Conservation (phyloP, 2,113 vertebrate genomes). For the Etheostoma cragini region DNA sequence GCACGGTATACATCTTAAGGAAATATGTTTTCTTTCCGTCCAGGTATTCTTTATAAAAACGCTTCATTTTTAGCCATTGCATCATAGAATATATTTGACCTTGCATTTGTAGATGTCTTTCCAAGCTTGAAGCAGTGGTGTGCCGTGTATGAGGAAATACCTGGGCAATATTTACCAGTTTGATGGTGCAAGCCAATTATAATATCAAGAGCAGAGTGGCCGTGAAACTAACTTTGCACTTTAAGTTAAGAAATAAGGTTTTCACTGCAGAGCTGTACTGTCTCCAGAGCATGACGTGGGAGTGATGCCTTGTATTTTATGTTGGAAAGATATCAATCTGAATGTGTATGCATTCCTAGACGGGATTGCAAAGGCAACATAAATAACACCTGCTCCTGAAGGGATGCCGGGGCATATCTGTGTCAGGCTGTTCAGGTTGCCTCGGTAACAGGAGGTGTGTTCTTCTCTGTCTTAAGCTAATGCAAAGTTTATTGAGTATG, state of each 20-base stretch:
- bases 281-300: background rate
- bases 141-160: conserved; percentile 57
- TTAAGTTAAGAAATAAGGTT: background rate
- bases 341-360: conserved; percentile 14
- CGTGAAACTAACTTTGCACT: conserved; percentile 54
- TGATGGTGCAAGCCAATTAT: conserved; percentile 31
- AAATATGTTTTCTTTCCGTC: conserved; percentile 3
- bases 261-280: background rate
- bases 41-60: background rate
- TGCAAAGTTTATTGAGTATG: background rate
- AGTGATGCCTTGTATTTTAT: conserved; percentile 13
- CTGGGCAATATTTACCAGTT: conserved; percentile 46
- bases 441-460: conserved; percentile 5
- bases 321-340: conserved; percentile 23
- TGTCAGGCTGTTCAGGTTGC: conserved; percentile 29
- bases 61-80: conserved; percentile 6
- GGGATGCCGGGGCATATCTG: conserved; percentile 8
- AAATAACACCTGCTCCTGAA: conserved; percentile 46
- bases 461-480: background rate
- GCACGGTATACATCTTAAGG: conserved; percentile 5
- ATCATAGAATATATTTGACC: conserved; percentile 5
- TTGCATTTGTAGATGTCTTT: conserved; percentile 11
- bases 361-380: conserved; percentile 31
- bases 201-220: conserved; percentile 56
- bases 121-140: background rate